Evolutionary conservation across 2,113 vertebrate genomes (phyloP).

Genomic region (Dissostichus mawsoni): DNA sequence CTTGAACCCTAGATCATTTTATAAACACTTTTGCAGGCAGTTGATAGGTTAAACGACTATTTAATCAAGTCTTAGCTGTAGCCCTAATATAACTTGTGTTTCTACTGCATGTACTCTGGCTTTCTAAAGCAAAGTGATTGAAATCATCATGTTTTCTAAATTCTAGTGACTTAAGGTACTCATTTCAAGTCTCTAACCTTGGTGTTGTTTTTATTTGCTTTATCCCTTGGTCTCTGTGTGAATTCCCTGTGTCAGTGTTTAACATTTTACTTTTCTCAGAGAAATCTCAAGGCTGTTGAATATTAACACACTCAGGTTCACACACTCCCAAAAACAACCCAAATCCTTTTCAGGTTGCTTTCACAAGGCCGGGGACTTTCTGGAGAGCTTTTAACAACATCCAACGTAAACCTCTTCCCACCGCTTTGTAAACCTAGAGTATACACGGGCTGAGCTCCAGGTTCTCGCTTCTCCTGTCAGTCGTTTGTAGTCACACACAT

Average conservation of each 20-base stretch:
- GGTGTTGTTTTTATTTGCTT: neutral
- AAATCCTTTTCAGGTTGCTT: conserved; percentile 38
- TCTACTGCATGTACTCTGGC: neutral
- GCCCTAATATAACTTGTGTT: neutral
- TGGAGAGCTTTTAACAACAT: conserved; percentile 58
- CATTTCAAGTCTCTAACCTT: neutral
- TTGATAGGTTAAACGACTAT: too few relatives aligned
- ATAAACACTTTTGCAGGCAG: too few relatives aligned
- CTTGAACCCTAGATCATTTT: too few relatives aligned
- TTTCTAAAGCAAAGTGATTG: neutral
- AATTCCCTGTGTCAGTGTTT: conserved; percentile 14
- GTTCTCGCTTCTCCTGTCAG: conserved; percentile 34
- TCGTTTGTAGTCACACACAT: conserved; percentile 28
- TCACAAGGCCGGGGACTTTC: conserved; percentile 36
- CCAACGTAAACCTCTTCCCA: conserved; percentile 66
- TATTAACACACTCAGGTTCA: conserved; percentile 40
- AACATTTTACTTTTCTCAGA: conserved; percentile 33
- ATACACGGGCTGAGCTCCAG: conserved; percentile 61
- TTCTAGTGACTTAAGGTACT: neutral
- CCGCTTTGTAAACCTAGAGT: conserved; percentile 37
- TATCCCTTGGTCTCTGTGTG: neutral
- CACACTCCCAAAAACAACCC: conserved; percentile 42
- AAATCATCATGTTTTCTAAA: neutral
- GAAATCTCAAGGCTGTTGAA: conserved; percentile 37
- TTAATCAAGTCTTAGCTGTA: neutral